Evolutionary conservation across 1,140 invertebrate species (phyloP), one percentile per base, ranked within the genome.

Genomic region (Melanaphis sacchari): DNA sequence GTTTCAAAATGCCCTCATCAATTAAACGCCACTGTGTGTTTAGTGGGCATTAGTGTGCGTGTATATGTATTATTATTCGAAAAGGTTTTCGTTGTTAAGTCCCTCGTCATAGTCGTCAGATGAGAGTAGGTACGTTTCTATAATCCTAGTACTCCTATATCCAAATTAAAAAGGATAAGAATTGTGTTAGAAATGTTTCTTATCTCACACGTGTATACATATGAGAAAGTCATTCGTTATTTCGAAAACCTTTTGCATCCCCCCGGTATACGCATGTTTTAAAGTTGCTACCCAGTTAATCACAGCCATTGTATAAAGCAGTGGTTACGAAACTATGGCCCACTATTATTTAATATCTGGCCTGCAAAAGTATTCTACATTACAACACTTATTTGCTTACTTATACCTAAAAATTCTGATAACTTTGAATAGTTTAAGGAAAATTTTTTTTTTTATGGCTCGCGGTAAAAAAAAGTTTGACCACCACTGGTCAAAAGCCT

Each of bases 21-120:
- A 91, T 91, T 91, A 91, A 91, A 91, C 40, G 41, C 90, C 40
- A 41, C 49, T 41, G 89, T 46, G 41, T 87, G 84, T 87, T 87
- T 87, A 87, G 43, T n/a, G 43, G 3, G 84, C 26, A 40, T 40
- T 26, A 26, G 84, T 85, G 38, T 40, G 81, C 1, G 82, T 31
- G 5, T 38, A 11, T 24, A 11, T 59, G 31, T 66, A 66, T 66
- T 66, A 76, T 76, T 76, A n/a, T 76, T 76, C 59, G 59, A 76
- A 76, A 76, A 76, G 59, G 59, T 36, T 76, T 76, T n/a, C 18
- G 59, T 18, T 2, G 59, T n/a, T 22, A 15, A 76, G 36, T 76
- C 59, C 31, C 59, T 76, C 31, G 59, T 76, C 59, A 76, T 76
- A 76, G 59, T 76, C 59, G 24, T 76, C 59, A 15, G 59, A 76